Percentiles rank a stretch among this genome's conserved stretches.
Evolutionary conservation across 2,113 vertebrate species (phyloP).

Genomic region (Macrotis lagotis): DNA sequence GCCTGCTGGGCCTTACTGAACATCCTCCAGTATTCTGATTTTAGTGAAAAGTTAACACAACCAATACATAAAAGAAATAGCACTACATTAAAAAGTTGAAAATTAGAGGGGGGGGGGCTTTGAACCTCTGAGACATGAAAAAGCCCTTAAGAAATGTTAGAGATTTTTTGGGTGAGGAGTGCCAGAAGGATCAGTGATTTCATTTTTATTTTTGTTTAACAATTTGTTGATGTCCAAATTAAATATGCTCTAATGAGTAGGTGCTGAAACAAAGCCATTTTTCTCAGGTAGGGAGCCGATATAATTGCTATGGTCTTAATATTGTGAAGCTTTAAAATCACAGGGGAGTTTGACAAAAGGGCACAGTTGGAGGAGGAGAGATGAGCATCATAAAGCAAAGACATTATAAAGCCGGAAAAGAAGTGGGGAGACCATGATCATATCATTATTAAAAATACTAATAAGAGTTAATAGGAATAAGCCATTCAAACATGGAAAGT

Average conservation of each 20-base stretch:
- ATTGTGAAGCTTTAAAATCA: slow-evolving; percentile 13
- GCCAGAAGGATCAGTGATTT: not conserved
- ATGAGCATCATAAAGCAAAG: not conserved
- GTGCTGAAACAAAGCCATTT: not conserved
- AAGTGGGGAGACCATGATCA: not conserved
- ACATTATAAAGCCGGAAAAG: not conserved
- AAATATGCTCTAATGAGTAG: slow-evolving; percentile 13
- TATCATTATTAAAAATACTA: not conserved
- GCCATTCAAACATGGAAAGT: not conserved
- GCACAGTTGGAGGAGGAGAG: not conserved
- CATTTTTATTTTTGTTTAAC: slow-evolving; percentile 35
- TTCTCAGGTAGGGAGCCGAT: not conserved
- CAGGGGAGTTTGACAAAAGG: slow-evolving; percentile 4
- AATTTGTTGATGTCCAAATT: not conserved
- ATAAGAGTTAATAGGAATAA: not conserved
- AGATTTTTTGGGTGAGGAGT: no score
- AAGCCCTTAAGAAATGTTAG: not conserved
- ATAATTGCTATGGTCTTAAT: slow-evolving; percentile 16
- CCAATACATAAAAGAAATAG: not conserved
- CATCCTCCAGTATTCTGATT: not conserved
- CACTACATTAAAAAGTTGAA: slow-evolving; percentile 46
- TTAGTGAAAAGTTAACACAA: slow-evolving; percentile 25
- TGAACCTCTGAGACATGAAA: not conserved
- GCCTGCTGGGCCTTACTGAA: slow-evolving; percentile 5
- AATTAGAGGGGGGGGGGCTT: not conserved